These are phyloP conservation scores for Idaea dimidiata DNA, from an alignment of 2,888 invertebrate species.

Conservation along the genomic window DNA sequence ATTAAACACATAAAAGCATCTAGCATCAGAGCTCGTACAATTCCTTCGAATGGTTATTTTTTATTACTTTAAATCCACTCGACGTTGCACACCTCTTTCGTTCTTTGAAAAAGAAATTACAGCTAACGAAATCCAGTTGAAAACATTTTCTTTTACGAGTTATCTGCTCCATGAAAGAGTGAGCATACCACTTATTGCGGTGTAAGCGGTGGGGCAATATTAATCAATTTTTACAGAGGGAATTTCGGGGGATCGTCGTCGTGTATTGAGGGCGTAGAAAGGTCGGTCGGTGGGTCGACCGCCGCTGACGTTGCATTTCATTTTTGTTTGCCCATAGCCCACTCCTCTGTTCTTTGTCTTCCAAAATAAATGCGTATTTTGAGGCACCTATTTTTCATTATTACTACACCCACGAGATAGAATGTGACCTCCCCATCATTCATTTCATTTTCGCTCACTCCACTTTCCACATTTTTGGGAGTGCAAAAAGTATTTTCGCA, in stretches of 20 bases:
- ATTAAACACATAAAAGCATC: constrained; percentile 46
- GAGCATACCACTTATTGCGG: constrained; percentile 58
- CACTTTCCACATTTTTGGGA: constrained; percentile 27
- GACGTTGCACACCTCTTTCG: constrained; percentile 45
- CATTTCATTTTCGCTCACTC: constrained; percentile 33
- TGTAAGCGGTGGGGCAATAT: constrained; percentile 60
- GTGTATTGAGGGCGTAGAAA: constrained; percentile 47
- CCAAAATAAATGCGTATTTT: constrained; percentile 66
- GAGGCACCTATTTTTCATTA: constrained; percentile 63
- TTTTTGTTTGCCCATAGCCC: constrained; percentile 65
- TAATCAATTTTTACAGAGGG: constrained; percentile 72
- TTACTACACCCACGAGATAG: constrained; percentile 48
- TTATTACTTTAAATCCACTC: constrained; percentile 54
- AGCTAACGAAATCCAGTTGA: constrained; percentile 46
- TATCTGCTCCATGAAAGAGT: constrained; percentile 48
- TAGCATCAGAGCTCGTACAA: constrained; percentile 46
- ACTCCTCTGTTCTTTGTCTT: constrained; percentile 65
- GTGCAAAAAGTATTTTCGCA: constrained; percentile 25
- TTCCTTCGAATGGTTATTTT: constrained; percentile 51
- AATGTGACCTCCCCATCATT: constrained; percentile 42
- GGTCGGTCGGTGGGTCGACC: constrained; percentile 54
- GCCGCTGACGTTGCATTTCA: constrained; percentile 71
- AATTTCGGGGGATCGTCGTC: constrained; percentile 59
- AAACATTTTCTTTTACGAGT: constrained; percentile 56
- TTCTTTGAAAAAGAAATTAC: constrained; percentile 46